These are phyloP conservation scores for Eurystomus glaucurus DNA, from an alignment of 2,797 vertebrate genomes.

Conservation along the genomic window DNA sequence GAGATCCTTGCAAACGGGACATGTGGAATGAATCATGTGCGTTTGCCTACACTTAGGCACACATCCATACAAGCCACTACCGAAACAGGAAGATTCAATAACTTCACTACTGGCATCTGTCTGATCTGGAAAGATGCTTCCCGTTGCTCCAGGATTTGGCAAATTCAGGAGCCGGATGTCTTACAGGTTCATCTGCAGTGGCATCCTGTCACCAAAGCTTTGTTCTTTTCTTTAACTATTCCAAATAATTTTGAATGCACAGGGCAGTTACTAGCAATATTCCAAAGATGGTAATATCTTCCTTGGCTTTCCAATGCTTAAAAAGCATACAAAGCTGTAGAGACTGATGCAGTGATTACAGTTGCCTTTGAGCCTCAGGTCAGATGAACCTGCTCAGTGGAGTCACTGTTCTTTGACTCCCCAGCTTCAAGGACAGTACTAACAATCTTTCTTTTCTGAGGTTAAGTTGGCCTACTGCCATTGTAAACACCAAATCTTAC, in stretches of 20 bases:
- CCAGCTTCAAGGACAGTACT: constrained; percentile 77
- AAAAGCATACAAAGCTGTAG: neutral
- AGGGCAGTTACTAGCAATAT: neutral
- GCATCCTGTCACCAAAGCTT: neutral
- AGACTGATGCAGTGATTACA: neutral
- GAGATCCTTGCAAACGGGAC: neutral
- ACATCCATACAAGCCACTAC: neutral
- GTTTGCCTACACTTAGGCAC: neutral
- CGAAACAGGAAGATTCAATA: neutral
- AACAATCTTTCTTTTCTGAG: constrained; percentile 79
- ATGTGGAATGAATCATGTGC: neutral
- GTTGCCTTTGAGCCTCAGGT: neutral
- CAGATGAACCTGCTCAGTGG: constrained; percentile 43
- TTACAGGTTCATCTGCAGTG: neutral
- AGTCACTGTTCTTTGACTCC: constrained; percentile 46
- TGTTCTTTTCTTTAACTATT: neutral
- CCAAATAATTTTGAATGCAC: neutral
- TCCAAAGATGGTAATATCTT: neutral
- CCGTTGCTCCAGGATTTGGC: neutral
- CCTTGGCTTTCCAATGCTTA: neutral
- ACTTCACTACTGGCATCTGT: neutral
- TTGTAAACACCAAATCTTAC: constrained; percentile 82
- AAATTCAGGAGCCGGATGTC: neutral
- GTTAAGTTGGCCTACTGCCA: constrained; percentile 82
- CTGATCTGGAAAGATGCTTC: neutral